phyloP scores from a whole-genome alignment of 2,888 invertebrate genomes.

The Tenthredo distinguenda region DNA sequence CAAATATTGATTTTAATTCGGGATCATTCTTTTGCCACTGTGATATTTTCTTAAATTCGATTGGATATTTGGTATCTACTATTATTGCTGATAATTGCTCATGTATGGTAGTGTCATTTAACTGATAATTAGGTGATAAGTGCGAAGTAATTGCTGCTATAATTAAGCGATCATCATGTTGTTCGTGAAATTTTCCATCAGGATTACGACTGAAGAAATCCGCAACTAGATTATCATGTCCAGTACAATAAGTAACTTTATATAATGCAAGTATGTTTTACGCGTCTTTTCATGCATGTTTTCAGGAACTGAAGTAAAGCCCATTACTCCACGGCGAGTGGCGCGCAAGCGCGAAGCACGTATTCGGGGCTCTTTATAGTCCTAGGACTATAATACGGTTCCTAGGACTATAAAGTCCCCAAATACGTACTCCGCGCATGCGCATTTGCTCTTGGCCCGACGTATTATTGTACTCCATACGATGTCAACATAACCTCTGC shows the following conservation, averaged over 20 bases:
- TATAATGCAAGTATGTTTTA: too few relatives aligned
- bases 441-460: too few relatives aligned
- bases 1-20: neutral
- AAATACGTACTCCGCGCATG: too few relatives aligned
- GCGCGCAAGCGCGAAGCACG: too few relatives aligned
- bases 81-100: neutral
- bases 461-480: too few relatives aligned
- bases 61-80: neutral
- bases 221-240: neutral
- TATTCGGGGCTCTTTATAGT: too few relatives aligned
- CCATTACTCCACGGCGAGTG: too few relatives aligned
- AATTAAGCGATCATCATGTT: neutral
- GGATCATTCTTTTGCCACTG: constrained; percentile 8
- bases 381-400: too few relatives aligned
- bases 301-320: too few relatives aligned
- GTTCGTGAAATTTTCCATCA: neutral
- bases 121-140: neutral
- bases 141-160: neutral
- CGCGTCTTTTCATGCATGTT: too few relatives aligned
- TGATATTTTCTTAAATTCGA: constrained; percentile 17
- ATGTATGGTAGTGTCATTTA: neutral
- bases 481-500: too few relatives aligned
- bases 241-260: neutral
- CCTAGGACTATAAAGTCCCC: too few relatives aligned
- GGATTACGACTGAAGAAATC: constrained; percentile 28